phyloP scores from a whole-genome alignment of 2,888 invertebrate species.

The Amphimallon solstitiale region DNA sequence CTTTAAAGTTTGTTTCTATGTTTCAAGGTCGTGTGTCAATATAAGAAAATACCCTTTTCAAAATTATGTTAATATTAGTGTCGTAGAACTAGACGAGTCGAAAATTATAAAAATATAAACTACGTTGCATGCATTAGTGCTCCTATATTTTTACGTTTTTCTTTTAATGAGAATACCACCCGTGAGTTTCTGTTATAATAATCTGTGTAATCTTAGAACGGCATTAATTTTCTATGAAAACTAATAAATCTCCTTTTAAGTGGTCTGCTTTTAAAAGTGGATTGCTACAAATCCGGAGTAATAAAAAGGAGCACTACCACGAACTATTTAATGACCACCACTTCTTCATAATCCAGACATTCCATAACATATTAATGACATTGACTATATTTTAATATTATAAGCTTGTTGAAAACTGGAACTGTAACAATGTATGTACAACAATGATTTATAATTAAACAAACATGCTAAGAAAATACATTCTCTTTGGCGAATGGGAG shows the following conservation, averaged over 20 bases:
- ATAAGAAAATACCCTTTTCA: too few species aligned
- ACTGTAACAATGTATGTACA: too few species aligned
- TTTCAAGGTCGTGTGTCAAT: too few species aligned
- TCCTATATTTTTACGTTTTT: constrained; percentile 1
- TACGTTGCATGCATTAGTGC: background rate
- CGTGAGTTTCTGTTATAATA: constrained; percentile 23
- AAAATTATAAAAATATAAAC: background rate
- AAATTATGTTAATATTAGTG: too few species aligned
- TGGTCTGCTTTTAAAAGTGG: constrained; percentile 17
- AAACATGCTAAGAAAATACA: too few species aligned
- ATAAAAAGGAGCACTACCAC: constrained; percentile 22
- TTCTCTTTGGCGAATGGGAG: too few species aligned
- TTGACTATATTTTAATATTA: too few species aligned
- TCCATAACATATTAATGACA: too few species aligned
- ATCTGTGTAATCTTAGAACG: constrained; percentile 33
- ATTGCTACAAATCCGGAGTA: constrained; percentile 20
- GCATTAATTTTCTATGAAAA: constrained; percentile 33
- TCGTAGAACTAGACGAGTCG: too few species aligned
- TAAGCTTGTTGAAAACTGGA: too few species aligned
- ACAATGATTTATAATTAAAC: too few species aligned
- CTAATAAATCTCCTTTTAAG: constrained; percentile 31
- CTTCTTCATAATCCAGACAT: background rate
- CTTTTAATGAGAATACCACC: constrained; percentile 31
- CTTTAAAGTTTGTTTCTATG: too few species aligned
- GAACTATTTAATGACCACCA: constrained; percentile 13